Base-by-base conservation (phyloP, 2,888 invertebrate genomes). In the Fissipunctia ypsillon region DNA sequence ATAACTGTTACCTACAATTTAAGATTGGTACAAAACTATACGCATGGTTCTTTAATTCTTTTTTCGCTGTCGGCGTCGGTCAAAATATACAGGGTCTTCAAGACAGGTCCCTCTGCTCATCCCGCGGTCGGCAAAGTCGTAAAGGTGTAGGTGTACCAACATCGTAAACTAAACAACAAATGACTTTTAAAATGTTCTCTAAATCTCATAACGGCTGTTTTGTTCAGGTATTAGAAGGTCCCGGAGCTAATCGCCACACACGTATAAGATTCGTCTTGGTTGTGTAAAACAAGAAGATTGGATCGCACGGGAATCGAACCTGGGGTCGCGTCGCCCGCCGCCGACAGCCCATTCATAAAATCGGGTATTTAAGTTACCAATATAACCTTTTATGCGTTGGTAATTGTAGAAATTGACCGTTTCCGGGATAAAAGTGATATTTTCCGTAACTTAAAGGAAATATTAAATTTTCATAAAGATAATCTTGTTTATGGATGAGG, bases 191-290 rank as follows among this genome's bases (percentile, higher is more conserved):
- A 87, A 82, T 60, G 63, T 78, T 82, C 61, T 52, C 64, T 41
- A 76, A 85, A 73, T 74, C 74, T 60, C 75, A 68, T 66, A 76
- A 74, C 81, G 76, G 75, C 72, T 79, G 60, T 84, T 80, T 54
- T 31, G 80, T 74, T 72, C 83, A 80, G 84, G 81, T 84, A 86
- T 86, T 86, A 86, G 83, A 80, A 61, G 78, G 80, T 65, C 71
- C 81, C 86, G 88, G 67, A 73, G 80, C 88, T 81, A 88, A 90
- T 92, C 87, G 85, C 85, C 85, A 85, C 87, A 87, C 88, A 89
- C 86, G 89, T 88, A 82, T 85, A 71, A 70, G 84, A 91, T 91
- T 91, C 89, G 91, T 80, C 77, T 67, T 81, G 89, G 88, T 87
- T 73, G 70, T 83, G 84, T 88, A 88, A 90, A 89, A 89, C 86